Percentiles rank a stretch among this genome's conserved stretches.
These are phyloP conservation scores for Sebastolobus altivelis DNA, from an alignment of 2,797 vertebrate species.

Conservation along the genomic window DNA sequence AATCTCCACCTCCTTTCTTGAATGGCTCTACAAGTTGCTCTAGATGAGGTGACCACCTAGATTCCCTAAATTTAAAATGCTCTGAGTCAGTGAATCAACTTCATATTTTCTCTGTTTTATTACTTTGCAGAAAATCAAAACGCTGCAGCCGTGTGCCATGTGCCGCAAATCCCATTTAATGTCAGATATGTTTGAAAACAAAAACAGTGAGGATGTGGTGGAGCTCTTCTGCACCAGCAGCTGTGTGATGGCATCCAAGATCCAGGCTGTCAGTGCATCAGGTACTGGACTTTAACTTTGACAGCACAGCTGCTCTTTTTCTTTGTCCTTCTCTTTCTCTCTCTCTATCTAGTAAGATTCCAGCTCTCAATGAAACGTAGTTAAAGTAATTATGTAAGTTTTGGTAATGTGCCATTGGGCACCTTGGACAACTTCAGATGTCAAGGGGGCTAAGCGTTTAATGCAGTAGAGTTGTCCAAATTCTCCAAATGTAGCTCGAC, in stretches of 20 bases:
- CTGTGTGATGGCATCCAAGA: slow-evolving; percentile 91
- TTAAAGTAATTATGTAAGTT: background rate
- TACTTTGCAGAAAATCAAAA: slow-evolving; percentile 85
- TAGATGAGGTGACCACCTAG: background rate
- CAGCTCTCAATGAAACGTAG: background rate
- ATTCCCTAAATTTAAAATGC: background rate
- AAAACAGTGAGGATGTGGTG: slow-evolving; percentile 82
- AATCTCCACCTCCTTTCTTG: background rate
- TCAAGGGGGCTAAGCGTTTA: background rate
- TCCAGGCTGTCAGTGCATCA: slow-evolving; percentile 89
- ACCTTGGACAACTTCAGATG: background rate
- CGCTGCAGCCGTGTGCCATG: slow-evolving; percentile 88
- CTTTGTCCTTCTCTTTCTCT: background rate
- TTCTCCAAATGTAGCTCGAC: background rate
- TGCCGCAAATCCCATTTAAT: slow-evolving; percentile 85
- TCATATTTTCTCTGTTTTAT: background rate
- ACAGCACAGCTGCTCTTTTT: background rate
- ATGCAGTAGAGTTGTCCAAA: background rate
- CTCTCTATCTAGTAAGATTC: background rate
- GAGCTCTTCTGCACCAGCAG: slow-evolving; percentile 92
- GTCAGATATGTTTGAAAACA: slow-evolving; percentile 89
- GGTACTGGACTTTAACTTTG: slow-evolving; percentile 76
- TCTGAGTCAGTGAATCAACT: background rate
- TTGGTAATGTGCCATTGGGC: background rate
- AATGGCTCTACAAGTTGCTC: background rate